A percentile compares a stretch with the other conserved stretches of the same genome.
Conservation (phyloP, 2,888 invertebrate species). For the Bombylius major region DNA sequence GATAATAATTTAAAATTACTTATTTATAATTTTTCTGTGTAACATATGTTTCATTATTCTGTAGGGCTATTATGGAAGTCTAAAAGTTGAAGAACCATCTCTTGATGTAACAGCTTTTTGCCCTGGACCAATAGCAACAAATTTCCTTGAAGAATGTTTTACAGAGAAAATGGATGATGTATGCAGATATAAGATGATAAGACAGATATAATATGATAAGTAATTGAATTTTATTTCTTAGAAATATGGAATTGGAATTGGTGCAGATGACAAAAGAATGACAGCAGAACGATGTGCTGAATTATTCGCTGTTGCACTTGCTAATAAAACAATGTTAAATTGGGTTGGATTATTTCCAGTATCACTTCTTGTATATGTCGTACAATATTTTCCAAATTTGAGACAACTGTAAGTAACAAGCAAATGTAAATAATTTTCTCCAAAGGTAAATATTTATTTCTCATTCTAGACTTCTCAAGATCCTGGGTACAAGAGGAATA, state of each 20-base stretch:
- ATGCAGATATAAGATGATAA: too few species aligned
- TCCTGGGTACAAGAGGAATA: slow-evolving; percentile 4
- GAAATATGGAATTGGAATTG: slow-evolving; percentile 31
- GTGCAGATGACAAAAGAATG: slow-evolving; percentile 40
- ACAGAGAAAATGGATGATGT: slow-evolving; percentile 46
- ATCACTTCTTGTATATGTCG: slow-evolving; percentile 44
- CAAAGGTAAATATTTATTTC: background rate
- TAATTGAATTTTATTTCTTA: background rate
- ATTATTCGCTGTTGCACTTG: slow-evolving; percentile 45
- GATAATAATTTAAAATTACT: too few species aligned
- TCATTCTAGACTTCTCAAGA: slow-evolving; percentile 3
- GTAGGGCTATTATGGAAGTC: slow-evolving; percentile 59
- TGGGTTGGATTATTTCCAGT: slow-evolving; percentile 60
- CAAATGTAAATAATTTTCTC: background rate
- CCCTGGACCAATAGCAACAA: slow-evolving; percentile 64
- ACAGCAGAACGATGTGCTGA: slow-evolving; percentile 45
- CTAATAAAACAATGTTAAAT: slow-evolving; percentile 47
- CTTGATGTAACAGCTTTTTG: slow-evolving; percentile 55
- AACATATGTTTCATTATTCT: background rate
- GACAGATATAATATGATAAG: too few species aligned
- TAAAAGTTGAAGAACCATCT: slow-evolving; percentile 43
- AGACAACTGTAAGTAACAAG: slow-evolving; percentile 34
- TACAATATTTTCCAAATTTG: slow-evolving; percentile 45
- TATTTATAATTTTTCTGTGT: background rate
- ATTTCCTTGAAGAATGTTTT: slow-evolving; percentile 53